Evolutionary conservation across 1,140 invertebrate genomes (phyloP), one percentile per base, ranked within the genome.

Genomic region (Diprion similis): DNA sequence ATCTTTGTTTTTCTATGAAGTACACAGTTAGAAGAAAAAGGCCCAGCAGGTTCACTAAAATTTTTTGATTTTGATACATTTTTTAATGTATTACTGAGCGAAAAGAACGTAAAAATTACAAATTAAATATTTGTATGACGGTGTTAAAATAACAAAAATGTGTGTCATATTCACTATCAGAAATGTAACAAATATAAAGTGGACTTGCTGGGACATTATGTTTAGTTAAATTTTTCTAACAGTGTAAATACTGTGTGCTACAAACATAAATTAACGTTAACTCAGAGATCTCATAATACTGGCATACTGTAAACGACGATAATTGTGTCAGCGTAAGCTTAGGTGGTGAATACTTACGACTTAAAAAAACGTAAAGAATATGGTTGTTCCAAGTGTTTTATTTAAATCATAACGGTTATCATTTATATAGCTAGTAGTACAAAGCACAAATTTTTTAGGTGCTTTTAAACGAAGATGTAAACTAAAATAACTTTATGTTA

Each of bases 271-370:
- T 59, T 17, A 17, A 59, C 6, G 11, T 13, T 59, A 17, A 59
- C 51, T 59, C 51, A 59, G 51, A 59, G 51, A 59, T 59, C 51
- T 59, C 51, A 59, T 59, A 17, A 59, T 59, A 59, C 9, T 59
- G 51, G 7, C 51, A 59, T 59, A 59, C 51, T 59, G 51, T 59
- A 59, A 59, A 59, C 51, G 0, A 59, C 51, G 51, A 59, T 17
- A 59, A 59, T 59, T 59, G 51, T 59, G 51, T 59, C n/a, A 15
- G 51, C 51, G 15, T 59, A 59, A 17, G 51, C 51, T 15, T 17
- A 59, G 8, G 6, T 9, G 51, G 7, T 37, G 24, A 59, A 59
- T 13, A 59, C 51, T 6, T 59, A 59, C 7, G 51, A 59, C 11
- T 15, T 17, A 59, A 13, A 17, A 37, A 37, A 37, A 59, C 11